phyloP scores from a whole-genome alignment of 2,797 vertebrate genomes.

The Echeneis naucrates region DNA sequence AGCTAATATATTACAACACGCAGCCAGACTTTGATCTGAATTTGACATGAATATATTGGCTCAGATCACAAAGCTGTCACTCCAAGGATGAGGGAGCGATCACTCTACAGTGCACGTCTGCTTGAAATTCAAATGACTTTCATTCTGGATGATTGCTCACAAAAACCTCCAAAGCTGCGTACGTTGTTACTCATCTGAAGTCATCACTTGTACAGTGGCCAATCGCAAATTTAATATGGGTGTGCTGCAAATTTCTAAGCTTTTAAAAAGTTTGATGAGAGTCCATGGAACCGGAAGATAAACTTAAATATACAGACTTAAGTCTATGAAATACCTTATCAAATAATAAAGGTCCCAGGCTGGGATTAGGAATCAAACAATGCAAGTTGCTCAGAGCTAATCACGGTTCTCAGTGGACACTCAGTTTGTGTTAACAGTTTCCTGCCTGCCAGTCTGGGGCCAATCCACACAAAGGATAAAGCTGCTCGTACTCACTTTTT shows the following conservation, averaged over 20 bases:
- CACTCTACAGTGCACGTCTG: constrained; percentile 48
- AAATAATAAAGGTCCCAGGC: constrained; percentile 52
- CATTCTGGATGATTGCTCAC: constrained; percentile 37
- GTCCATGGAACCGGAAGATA: constrained; percentile 42
- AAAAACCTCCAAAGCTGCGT: constrained; percentile 13
- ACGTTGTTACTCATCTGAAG: constrained; percentile 49
- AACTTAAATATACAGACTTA: constrained; percentile 38
- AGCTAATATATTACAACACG: constrained; percentile 40
- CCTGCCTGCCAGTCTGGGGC: constrained; percentile 2
- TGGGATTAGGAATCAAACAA: constrained; percentile 41
- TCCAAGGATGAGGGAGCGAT: constrained; percentile 39
- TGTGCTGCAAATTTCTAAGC: constrained; percentile 36
- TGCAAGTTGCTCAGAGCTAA: constrained; percentile 26
- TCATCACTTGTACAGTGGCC: constrained; percentile 49
- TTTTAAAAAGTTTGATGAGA: constrained; percentile 45
- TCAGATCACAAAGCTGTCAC: constrained; percentile 55
- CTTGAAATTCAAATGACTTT: constrained; percentile 61
- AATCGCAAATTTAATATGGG: constrained; percentile 35
- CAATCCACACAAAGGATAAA: background rate
- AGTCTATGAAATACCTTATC: constrained; percentile 51
- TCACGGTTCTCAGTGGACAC: background rate
- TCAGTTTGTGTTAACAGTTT: constrained; percentile 13
- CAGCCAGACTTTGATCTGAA: constrained; percentile 51
- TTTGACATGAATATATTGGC: constrained; percentile 40
- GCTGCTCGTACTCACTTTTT: background rate